These are phyloP conservation scores for Fistularia commersonii DNA, from an alignment of 2,797 vertebrate genomes.

Conservation along the genomic window DNA sequence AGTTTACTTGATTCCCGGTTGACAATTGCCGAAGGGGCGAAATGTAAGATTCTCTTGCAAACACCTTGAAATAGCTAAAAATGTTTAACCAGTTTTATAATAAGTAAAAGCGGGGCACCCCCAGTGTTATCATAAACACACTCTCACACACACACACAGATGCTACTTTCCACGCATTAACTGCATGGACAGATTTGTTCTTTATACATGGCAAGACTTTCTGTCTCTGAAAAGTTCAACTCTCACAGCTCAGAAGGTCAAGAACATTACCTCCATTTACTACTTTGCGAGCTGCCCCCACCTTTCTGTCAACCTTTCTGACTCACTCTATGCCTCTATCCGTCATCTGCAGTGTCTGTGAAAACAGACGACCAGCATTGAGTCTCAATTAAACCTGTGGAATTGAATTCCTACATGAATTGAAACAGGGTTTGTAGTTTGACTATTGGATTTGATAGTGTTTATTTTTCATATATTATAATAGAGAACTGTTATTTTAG, in stretches of 20 bases:
- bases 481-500: too few species aligned
- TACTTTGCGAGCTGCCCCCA: conserved; percentile 37
- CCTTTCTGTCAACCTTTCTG: conserved; percentile 16
- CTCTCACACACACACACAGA: background rate
- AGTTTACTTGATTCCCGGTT: conserved; percentile 1
- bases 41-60: conserved; percentile 32
- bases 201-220: conserved; percentile 45
- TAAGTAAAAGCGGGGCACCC: too few species aligned
- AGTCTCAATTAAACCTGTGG: too few species aligned
- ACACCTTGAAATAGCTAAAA: conserved; percentile 33
- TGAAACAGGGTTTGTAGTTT: too few species aligned
- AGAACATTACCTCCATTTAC: conserved; percentile 63
- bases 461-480: too few species aligned
- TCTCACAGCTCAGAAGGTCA: conserved; percentile 70
- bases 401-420: too few species aligned
- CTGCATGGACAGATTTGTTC: conserved; percentile 50
- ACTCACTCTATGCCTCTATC: conserved; percentile 8
- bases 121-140: too few species aligned
- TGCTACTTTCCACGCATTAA: conserved; percentile 19
- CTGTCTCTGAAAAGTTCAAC: conserved; percentile 58
- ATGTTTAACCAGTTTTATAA: conserved; percentile 40
- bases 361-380: too few species aligned
- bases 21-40: too few species aligned
- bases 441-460: too few species aligned
- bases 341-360: too few species aligned